Conservation (phyloP, 2,888 invertebrate species). For the Cosmorhoe ocellata region DNA sequence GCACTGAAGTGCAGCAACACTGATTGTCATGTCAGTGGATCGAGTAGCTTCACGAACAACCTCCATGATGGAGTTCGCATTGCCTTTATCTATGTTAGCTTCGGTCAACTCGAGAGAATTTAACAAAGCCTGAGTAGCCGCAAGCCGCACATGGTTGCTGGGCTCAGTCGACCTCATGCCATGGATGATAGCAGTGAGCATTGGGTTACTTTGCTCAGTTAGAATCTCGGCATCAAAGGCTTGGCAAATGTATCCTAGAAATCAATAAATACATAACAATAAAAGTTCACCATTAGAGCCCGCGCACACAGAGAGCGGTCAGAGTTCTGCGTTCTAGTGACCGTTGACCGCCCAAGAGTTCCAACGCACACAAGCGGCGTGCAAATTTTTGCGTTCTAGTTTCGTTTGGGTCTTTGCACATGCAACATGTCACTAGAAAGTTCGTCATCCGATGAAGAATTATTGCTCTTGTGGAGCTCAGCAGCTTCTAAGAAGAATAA, state of each 20-base stretch:
- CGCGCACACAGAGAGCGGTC: too few relatives aligned
- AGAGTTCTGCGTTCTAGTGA: too few relatives aligned
- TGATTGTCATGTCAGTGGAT: constrained; percentile 93
- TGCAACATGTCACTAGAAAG: too few relatives aligned
- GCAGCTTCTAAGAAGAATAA: too few relatives aligned
- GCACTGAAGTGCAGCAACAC: constrained; percentile 98
- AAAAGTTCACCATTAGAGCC: too few relatives aligned
- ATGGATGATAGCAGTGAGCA: constrained; percentile 98
- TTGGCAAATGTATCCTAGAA: constrained; percentile 94
- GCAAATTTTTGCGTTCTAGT: too few relatives aligned
- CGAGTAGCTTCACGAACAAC: constrained; percentile 99
- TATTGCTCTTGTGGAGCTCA: too few relatives aligned
- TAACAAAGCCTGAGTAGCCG: constrained; percentile 97
- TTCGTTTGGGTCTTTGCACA: too few relatives aligned
- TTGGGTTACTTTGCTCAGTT: constrained; percentile 95
- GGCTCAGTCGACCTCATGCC: constrained; percentile 98
- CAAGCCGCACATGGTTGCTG: constrained; percentile 96
- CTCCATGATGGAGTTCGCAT: constrained; percentile 99
- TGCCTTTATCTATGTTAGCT: constrained; percentile 98
- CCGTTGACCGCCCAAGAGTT: too few relatives aligned
- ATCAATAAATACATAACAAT: neutral
- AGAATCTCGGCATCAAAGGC: constrained; percentile 98
- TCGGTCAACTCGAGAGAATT: constrained; percentile 99
- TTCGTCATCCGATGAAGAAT: too few relatives aligned
- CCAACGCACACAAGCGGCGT: too few relatives aligned